Percentiles rank a stretch among this genome's conserved stretches.
phyloP scores from a whole-genome alignment of 2,113 vertebrate genomes.

The Oryzias javanicus region DNA sequence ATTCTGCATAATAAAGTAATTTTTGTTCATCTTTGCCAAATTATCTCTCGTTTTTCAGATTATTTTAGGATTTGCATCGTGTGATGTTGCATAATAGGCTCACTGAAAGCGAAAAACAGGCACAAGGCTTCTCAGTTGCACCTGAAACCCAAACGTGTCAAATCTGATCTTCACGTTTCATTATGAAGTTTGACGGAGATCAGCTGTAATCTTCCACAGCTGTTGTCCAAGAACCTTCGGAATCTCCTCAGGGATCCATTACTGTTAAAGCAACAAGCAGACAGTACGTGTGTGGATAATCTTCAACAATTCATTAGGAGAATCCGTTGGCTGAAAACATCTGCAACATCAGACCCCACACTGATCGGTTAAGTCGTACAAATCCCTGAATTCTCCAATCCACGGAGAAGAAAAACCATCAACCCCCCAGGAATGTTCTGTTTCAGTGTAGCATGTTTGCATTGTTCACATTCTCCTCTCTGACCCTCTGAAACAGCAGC shows the following conservation, averaged over 20 bases:
- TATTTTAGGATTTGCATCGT: slow-evolving; percentile 10
- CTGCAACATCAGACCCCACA: slow-evolving; percentile 11
- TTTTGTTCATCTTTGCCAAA: slow-evolving; percentile 16
- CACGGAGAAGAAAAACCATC: slow-evolving; percentile 17
- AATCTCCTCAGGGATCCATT: slow-evolving; percentile 18
- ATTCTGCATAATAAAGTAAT: not conserved
- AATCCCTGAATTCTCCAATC: slow-evolving; percentile 26
- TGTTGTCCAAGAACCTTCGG: slow-evolving; percentile 29
- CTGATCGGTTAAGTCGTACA: slow-evolving; percentile 11
- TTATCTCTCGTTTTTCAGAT: slow-evolving; percentile 19
- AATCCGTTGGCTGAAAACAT: slow-evolving; percentile 21
- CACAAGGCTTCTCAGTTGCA: slow-evolving; percentile 32
- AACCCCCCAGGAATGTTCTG: slow-evolving; percentile 1
- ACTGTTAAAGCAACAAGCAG: slow-evolving; percentile 14
- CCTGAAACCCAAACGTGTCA: slow-evolving; percentile 16
- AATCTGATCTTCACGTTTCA: slow-evolving; percentile 23
- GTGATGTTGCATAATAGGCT: slow-evolving; percentile 18
- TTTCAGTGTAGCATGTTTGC: slow-evolving; percentile 15
- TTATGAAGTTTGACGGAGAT: not conserved
- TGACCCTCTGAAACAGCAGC: not conserved
- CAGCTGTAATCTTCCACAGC: slow-evolving; percentile 17
- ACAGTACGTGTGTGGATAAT: slow-evolving; percentile 10
- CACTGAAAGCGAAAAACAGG: slow-evolving; percentile 13
- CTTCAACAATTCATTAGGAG: slow-evolving; percentile 30
- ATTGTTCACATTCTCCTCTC: slow-evolving; percentile 13